phyloP scores from a whole-genome alignment of 2,888 invertebrate species.

The Ectropis crepuscularia region DNA sequence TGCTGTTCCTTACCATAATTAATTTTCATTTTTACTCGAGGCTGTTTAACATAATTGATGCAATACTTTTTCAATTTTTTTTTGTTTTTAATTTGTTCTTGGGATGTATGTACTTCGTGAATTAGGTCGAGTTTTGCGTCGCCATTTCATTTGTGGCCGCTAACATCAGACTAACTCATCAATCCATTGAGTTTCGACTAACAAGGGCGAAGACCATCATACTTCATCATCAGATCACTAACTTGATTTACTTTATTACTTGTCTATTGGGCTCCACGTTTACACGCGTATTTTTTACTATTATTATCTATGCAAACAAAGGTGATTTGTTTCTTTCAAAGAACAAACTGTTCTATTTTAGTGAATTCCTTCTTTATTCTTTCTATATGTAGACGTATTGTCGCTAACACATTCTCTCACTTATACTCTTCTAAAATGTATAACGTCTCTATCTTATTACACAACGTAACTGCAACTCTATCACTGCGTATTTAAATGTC shows the following conservation, averaged over 20 bases:
- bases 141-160: slow-evolving; percentile 54
- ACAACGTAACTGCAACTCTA: neutral
- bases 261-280: slow-evolving; percentile 64
- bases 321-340: slow-evolving; percentile 15
- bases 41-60: slow-evolving; percentile 53
- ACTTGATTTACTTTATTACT: slow-evolving; percentile 72
- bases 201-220: slow-evolving; percentile 68
- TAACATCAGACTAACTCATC: slow-evolving; percentile 67
- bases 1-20: slow-evolving; percentile 60
- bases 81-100: slow-evolving; percentile 40
- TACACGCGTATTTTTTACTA: slow-evolving; percentile 29
- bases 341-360: neutral
- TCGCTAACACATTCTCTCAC: too few species aligned
- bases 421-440: neutral
- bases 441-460: slow-evolving; percentile 1
- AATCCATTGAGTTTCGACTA: slow-evolving; percentile 60
- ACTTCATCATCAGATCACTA: slow-evolving; percentile 68
- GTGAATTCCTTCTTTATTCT: neutral
- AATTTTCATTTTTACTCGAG: slow-evolving; percentile 36
- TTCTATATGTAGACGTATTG: neutral
- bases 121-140: slow-evolving; percentile 62
- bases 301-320: slow-evolving; percentile 13
- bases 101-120: slow-evolving; percentile 66
- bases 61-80: slow-evolving; percentile 52
- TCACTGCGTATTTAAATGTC: neutral